Conservation (phyloP, 1,140 invertebrate species). For the Lordiphosa collinella region DNA sequence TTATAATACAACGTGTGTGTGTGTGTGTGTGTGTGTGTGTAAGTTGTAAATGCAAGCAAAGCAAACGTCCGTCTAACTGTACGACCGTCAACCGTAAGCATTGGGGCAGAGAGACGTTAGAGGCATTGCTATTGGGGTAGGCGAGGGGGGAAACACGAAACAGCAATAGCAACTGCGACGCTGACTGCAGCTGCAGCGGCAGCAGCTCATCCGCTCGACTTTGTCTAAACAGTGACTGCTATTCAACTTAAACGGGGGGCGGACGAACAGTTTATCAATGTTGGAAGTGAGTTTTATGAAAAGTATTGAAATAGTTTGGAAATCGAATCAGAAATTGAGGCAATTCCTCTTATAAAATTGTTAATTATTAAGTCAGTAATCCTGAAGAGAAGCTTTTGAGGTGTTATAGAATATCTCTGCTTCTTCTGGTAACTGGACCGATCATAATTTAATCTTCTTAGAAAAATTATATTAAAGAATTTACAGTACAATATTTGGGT, state of each 20-base stretch:
- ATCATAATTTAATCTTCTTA: no score
- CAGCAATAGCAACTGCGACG: slow-evolving; percentile 13
- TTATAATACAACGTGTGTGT: slow-evolving; percentile 49
- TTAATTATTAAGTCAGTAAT: no score
- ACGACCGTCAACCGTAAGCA: slow-evolving; percentile 73
- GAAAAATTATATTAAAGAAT: no score
- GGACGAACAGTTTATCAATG: slow-evolving; percentile 10
- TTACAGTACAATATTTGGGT: no score
- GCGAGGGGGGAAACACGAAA: slow-evolving; percentile 14
- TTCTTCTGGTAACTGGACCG: no score
- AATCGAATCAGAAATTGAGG: no score
- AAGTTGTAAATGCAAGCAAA: slow-evolving; percentile 73
- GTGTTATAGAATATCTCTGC: no score
- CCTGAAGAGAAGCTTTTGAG: no score
- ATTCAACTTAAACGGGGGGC: slow-evolving; percentile 20
- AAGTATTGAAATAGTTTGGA: no score
- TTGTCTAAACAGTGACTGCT: slow-evolving; percentile 27
- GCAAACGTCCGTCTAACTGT: slow-evolving; percentile 77
- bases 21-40: slow-evolving; percentile 35
- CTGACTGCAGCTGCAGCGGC: slow-evolving; percentile 3
- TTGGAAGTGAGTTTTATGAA: no score
- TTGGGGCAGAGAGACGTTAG: slow-evolving; percentile 51
- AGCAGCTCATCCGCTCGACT: slow-evolving; percentile 56
- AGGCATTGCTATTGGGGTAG: slow-evolving; percentile 21
- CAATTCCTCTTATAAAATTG: no score